These are phyloP conservation scores for Lysandra bellargus DNA, from an alignment of 2,888 invertebrate genomes.

Conservation along the genomic window DNA sequence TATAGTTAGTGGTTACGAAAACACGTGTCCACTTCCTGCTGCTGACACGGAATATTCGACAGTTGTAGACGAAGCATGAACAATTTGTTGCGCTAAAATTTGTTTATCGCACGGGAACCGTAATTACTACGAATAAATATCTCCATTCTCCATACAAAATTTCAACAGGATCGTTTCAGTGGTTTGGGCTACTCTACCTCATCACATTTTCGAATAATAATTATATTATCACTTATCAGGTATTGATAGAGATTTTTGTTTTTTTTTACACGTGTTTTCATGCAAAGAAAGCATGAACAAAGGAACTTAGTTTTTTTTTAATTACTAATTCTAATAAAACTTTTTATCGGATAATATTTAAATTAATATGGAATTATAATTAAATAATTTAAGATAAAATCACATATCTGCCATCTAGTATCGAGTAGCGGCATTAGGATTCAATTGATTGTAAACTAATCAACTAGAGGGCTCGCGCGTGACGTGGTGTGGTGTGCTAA, in stretches of 20 bases:
- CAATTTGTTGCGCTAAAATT: not conserved
- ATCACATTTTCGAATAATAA: too few relatives aligned
- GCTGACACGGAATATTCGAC: not conserved
- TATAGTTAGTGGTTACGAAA: conserved; percentile 3
- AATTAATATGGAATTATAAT: not conserved
- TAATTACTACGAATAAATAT: too few relatives aligned
- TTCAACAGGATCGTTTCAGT: too few relatives aligned
- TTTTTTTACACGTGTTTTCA: too few relatives aligned
- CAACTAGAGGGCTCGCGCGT: conserved; percentile 49
- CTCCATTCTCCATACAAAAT: too few relatives aligned
- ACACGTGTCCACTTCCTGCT: conserved; percentile 18
- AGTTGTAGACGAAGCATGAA: not conserved
- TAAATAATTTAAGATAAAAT: not conserved
- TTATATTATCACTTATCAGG: too few relatives aligned
- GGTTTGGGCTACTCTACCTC: too few relatives aligned
- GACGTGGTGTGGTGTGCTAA: not conserved
- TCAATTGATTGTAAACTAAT: conserved; percentile 39
- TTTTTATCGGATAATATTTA: not conserved
- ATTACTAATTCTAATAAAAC: too few relatives aligned
- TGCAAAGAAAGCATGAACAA: too few relatives aligned
- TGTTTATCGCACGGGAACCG: too few relatives aligned
- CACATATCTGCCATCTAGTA: conserved; percentile 51
- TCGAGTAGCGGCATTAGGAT: conserved; percentile 49
- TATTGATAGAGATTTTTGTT: too few relatives aligned
- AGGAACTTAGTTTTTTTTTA: too few relatives aligned